phyloP scores from a whole-genome alignment of 2,888 invertebrate species.

The Acleris cristana region DNA sequence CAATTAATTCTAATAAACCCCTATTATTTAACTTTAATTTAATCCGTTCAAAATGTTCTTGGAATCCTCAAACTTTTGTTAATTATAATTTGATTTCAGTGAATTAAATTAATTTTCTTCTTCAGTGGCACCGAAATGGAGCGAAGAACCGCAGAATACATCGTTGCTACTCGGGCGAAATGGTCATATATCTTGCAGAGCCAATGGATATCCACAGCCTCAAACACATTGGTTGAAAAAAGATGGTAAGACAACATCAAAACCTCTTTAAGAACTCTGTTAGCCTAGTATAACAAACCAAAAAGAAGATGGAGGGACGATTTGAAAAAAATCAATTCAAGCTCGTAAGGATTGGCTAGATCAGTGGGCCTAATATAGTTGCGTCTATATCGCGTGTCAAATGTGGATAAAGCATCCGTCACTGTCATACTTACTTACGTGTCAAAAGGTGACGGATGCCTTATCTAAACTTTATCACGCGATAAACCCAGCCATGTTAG shows the following conservation, averaged over 20 bases:
- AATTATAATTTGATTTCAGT: constrained; percentile 32
- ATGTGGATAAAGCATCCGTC: too few relatives aligned
- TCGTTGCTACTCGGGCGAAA: constrained; percentile 89
- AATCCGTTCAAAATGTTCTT: constrained; percentile 17
- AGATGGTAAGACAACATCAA: constrained; percentile 78
- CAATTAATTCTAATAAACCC: constrained; percentile 28
- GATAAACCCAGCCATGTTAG: too few relatives aligned
- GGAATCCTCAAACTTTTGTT: constrained; percentile 25
- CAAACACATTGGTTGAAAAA: constrained; percentile 90
- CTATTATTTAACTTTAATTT: constrained; percentile 26
- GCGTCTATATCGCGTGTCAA: too few relatives aligned
- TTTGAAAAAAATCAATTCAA: too few relatives aligned
- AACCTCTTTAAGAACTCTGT: too few relatives aligned
- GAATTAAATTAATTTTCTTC: neutral
- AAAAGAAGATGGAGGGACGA: too few relatives aligned
- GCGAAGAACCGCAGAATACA: constrained; percentile 89
- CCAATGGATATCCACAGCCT: constrained; percentile 92
- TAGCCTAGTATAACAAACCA: too few relatives aligned
- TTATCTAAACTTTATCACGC: too few relatives aligned
- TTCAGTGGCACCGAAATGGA: constrained; percentile 91
- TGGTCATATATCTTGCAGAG: constrained; percentile 89
- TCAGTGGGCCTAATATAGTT: too few relatives aligned
- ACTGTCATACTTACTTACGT: too few relatives aligned
- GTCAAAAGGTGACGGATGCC: too few relatives aligned
- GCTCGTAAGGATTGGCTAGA: too few relatives aligned